phyloP scores from a whole-genome alignment of 2,797 vertebrate species.

The Valencia hispanica region DNA sequence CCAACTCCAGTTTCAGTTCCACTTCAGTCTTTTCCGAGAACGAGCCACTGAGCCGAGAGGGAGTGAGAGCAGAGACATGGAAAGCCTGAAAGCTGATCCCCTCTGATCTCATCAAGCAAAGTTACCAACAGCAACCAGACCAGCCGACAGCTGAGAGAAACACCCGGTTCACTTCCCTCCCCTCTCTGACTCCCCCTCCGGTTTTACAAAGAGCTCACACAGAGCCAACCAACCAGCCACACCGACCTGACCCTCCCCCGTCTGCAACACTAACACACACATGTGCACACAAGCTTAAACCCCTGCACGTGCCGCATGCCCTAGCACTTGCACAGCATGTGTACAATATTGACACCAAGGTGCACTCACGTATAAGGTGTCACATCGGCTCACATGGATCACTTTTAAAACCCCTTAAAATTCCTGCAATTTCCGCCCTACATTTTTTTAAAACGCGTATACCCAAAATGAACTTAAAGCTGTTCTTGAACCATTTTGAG shows the following conservation, averaged over 20 bases:
- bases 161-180: slow-evolving; percentile 61
- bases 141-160: slow-evolving; percentile 68
- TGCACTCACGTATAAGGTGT: slow-evolving; percentile 14
- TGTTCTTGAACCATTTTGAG: too few relatives aligned
- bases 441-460: too few relatives aligned
- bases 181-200: slow-evolving; percentile 25
- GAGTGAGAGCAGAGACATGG: slow-evolving; percentile 30
- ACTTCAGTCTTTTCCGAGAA: slow-evolving; percentile 44
- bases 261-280: slow-evolving; percentile 23
- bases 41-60: slow-evolving; percentile 7
- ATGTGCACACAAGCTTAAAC: slow-evolving; percentile 22
- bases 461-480: too few relatives aligned
- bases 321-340: slow-evolving; percentile 26
- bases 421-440: too few relatives aligned
- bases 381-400: not conserved
- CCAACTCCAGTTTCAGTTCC: slow-evolving; percentile 64
- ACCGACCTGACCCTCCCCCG: slow-evolving; percentile 14
- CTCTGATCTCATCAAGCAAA: slow-evolving; percentile 80
- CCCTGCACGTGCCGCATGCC: slow-evolving; percentile 37
- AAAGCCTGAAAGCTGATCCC: slow-evolving; percentile 76
- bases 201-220: slow-evolving; percentile 59
- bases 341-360: slow-evolving; percentile 20
- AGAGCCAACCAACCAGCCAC: slow-evolving; percentile 43
- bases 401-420: not conserved
- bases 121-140: slow-evolving; percentile 76